Evolutionary conservation across 2,113 vertebrate species (phyloP), one percentile per base, ranked within the genome.

Genomic region (Sturnira hondurensis): DNA sequence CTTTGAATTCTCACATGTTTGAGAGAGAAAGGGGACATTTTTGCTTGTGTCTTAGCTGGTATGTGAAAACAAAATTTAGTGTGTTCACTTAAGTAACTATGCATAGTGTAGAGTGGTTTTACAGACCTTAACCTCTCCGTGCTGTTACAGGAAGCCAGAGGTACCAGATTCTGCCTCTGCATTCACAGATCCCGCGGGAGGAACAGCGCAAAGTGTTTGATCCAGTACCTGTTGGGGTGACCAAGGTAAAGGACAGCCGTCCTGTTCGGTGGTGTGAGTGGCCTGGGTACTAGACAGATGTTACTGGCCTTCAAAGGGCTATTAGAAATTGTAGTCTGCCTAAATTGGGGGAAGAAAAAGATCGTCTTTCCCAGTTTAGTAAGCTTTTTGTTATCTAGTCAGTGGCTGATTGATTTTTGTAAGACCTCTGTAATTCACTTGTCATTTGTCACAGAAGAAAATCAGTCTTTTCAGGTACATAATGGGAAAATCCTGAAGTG

Each of bases 121-220:
- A 83, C 47, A 89, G 11, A 58, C 11, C 14, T 54, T 82, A 43
- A 54, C 20, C 17, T 50, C 86, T 92, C 10, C 94, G 80, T 91
- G 1, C 93, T 97, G 8, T 97, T 96, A 20, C 20, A 99, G 99
- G 99, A 92, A 98, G 98, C 95, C 98, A 95, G 33, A 98, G 98
- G 38, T 99, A 99, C 95, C 98, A 98, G 91, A 99, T 99, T 97
- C 97, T 99, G 80, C 99, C 99, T 70, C 98, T 99, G 19, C 99
- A 99, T 98, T 99, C 99, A 0, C 99, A 99, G 97, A 99, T 99
- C 96, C 99, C 99, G 24, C 98, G 99, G 86, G 99, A 99, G 81
- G 99, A 99, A 31, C 99, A 99, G 76, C 98, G 99, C 58, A 98
- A 98, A 96, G 99, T 99, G 68, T 99, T 99, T 96, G 99, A 99